phyloP scores from a whole-genome alignment of 2,113 vertebrate species.

The Tor tambroides region DNA sequence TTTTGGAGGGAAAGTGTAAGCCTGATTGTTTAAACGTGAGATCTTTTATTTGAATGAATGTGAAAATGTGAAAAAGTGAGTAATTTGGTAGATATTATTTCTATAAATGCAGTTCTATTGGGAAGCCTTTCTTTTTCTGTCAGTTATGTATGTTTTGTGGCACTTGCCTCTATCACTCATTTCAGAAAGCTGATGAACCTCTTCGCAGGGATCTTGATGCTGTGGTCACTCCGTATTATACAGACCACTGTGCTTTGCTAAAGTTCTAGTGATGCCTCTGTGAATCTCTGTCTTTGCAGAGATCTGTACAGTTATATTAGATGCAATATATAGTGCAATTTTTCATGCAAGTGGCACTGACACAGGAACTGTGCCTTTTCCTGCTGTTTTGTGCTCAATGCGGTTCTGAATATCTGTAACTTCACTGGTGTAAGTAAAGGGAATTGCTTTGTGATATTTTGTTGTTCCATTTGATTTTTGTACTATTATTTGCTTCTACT shows the following conservation, averaged over 20 bases:
- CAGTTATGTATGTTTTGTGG: background rate
- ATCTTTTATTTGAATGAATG: conserved; percentile 15
- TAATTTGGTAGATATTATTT: conserved; percentile 8
- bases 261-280: conserved; percentile 7
- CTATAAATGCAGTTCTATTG: conserved; percentile 9
- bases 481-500: background rate
- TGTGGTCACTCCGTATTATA: conserved; percentile 3
- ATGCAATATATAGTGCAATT: conserved; percentile 26
- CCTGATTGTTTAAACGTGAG: background rate
- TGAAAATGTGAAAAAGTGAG: conserved; percentile 3
- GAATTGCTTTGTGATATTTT: conserved; percentile 18
- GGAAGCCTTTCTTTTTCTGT: conserved; percentile 24
- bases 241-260: background rate
- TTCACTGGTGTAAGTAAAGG: conserved; percentile 51
- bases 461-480: background rate
- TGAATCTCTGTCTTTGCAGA: background rate
- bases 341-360: conserved; percentile 2
- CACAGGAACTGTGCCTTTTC: conserved; percentile 76
- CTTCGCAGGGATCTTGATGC: background rate
- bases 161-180: background rate
- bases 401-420: background rate
- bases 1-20: background rate
- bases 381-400: conserved; percentile 42
- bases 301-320: conserved; percentile 36
- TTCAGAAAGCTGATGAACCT: conserved; percentile 27